Base-by-base conservation (phyloP, 2,888 invertebrate genomes). In the Acholoe squamosa region DNA sequence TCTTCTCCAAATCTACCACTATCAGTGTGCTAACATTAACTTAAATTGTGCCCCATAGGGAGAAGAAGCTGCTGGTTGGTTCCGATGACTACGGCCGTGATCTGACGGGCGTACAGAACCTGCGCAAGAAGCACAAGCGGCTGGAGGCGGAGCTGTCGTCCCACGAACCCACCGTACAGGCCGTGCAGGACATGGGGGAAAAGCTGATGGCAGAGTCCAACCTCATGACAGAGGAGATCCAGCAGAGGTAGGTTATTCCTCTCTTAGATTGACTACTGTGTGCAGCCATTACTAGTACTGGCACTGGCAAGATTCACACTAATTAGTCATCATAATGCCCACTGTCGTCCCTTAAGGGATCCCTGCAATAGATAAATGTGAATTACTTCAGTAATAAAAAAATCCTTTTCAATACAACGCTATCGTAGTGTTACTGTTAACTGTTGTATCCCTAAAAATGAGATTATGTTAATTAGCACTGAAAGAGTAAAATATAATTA, bases 1-100 rank as follows among this genome's bases (percentile, higher is more conserved):
- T 67, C 14, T 67, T 7, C 67, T 67, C 7, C 14, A 67, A 67
- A 43, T 14, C 28, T 80, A 33, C 5, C 3, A 31, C 0, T 14
- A 25, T 10, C 0, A 5, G 12, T 28, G 22, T 3, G 10, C 28
- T 43, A n/a, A 89, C 3, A 7, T 7, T 43, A 43, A 43, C 43
- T 43, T 43, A 43, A 43, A 3, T 43, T 61, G 14, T n/a, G 5
- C 3, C 61, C 89, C 94, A 52, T 93, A 97, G 98, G 96, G 99
- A 99, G 96, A 99, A 99, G 97, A 99, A 99, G 95, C 97, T 99
- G 51, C 96, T 99, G 33, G 99, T 99, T 0, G 98, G 99, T 0
- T 99, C 99, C 0, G 99, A 99, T 96, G 99, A 99, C 96, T 99
- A 99, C 95, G 99, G 99, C 0, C 98, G 99, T 92, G 99, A 99